Evolutionary conservation across 2,113 vertebrate genomes (phyloP).

Genomic region (Phaethon lepturus): DNA sequence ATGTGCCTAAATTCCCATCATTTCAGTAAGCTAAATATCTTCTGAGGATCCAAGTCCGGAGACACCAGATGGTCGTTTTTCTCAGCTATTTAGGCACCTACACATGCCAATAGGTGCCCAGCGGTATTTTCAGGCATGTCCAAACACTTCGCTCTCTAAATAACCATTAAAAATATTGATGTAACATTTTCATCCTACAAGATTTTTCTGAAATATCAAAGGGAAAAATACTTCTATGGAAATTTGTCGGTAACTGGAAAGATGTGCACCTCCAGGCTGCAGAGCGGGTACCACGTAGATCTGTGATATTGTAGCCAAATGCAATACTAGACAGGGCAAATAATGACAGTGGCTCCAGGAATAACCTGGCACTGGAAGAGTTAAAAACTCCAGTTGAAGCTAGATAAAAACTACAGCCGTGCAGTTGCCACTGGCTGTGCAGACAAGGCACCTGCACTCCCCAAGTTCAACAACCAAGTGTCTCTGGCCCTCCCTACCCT

Average conservation of each 20-base stretch:
- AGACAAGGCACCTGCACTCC: not conserved
- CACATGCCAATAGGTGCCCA: conserved; percentile 50
- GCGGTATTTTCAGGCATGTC: conserved; percentile 6
- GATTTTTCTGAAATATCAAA: not conserved
- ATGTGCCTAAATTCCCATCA: not conserved
- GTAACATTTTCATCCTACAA: not conserved
- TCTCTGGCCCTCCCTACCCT: not conserved
- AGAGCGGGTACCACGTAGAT: not conserved
- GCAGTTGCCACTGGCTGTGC: not conserved
- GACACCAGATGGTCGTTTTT: conserved; percentile 50
- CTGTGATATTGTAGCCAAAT: not conserved
- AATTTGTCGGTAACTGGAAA: not conserved
- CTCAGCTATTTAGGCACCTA: conserved; percentile 57
- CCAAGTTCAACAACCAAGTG: accelerated
- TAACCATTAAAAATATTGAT: not conserved
- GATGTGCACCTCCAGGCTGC: not conserved
- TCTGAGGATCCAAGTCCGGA: not conserved
- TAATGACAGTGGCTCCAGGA: not conserved
- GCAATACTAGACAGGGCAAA: not conserved
- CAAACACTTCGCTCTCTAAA: conserved; percentile 19
- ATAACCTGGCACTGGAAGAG: not conserved
- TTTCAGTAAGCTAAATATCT: not conserved
- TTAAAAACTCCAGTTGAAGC: not conserved
- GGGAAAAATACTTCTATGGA: not conserved
- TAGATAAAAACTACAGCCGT: not conserved